phyloP scores from a whole-genome alignment of 2,888 invertebrate species.

The Tillus elongatus region DNA sequence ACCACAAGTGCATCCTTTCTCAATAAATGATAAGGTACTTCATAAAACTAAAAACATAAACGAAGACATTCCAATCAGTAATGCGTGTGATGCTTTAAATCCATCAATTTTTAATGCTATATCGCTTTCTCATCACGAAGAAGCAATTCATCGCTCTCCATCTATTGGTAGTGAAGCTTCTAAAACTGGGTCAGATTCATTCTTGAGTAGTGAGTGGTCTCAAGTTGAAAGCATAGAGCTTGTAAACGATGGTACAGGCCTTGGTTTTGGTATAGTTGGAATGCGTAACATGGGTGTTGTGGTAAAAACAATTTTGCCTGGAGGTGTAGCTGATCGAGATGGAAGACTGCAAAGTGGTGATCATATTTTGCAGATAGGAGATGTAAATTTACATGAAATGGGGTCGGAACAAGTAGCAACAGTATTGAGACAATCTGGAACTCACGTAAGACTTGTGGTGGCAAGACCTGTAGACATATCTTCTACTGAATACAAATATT shows the following conservation, averaged over 20 bases:
- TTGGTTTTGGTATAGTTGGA: conserved; percentile 98
- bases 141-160: conserved; percentile 46
- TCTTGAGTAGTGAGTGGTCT: conserved; percentile 84
- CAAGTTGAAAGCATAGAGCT: conserved; percentile 96
- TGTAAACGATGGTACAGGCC: conserved; percentile 93
- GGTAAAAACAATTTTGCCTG: conserved; percentile 95
- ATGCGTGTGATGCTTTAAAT: too few species aligned
- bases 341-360: conserved; percentile 95
- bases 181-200: conserved; percentile 58
- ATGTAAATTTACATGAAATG: conserved; percentile 82
- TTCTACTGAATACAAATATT: conserved; percentile 47
- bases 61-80: too few species aligned
- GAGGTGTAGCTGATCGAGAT: conserved; percentile 95
- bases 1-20: conserved; percentile 66
- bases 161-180: conserved; percentile 60
- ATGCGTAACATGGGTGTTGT: conserved; percentile 97
- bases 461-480: conserved; percentile 81
- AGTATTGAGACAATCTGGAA: conserved; percentile 89
- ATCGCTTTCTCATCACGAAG: conserved; percentile 37
- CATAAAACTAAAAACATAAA: too few species aligned
- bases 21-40: conserved; percentile 71
- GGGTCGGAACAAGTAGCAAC: conserved; percentile 96
- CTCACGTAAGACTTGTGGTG: conserved; percentile 88
- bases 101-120: too few species aligned
- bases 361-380: conserved; percentile 81